Base-by-base conservation (phyloP, 2,797 vertebrate species). In the Ptychadena robeensis region DNA sequence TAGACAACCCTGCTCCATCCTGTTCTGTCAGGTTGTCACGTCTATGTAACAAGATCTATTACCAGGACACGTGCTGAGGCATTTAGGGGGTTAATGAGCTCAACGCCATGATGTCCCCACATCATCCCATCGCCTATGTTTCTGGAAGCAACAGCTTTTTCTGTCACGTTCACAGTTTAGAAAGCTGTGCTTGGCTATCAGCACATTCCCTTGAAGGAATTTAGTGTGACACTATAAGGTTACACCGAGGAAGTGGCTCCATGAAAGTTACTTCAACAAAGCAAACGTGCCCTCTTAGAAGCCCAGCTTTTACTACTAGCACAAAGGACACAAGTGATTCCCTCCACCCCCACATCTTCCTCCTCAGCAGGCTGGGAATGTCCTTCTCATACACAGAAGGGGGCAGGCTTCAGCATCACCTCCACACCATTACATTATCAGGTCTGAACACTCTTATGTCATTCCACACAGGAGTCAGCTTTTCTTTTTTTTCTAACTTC, bases 371-470 rank as follows among this genome's bases (percentile, higher is more conserved):
- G 27, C 82, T 10, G 65, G 73, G 81, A 76, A 77, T 57, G 65
- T 69, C 67, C 80, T 74, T 63, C 63, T 65, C 28, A 77, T n/a
- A 71, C 73, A 76, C 73, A 78, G 67, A 77, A 77, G 37, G 76
- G 75, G 66, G 70, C 73, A 76, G 82, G 75, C 59, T 83, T 67
- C 35, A 72, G 69, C 82, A 83, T 79, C 82, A 79, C 82, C 75
- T 83, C 82, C 14, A 9, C 40, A 57, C 65, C 22, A 63, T 61
- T 27, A 73, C 65, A 32, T 40, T 80, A 77, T 84, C 70, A 84
- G 64, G 76, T 74, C 70, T 79, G 71, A 65, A 28, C 63, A 73
- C 76, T 64, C 79, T 84, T 84, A 79, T 84, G 82, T 84, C 82
- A 84, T 80, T 67, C 76, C 64, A 69, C 82, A 68, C 38, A 59